These are phyloP conservation scores for Rhea americana DNA, from an alignment of 2,113 vertebrate genomes.

Conservation along the genomic window DNA sequence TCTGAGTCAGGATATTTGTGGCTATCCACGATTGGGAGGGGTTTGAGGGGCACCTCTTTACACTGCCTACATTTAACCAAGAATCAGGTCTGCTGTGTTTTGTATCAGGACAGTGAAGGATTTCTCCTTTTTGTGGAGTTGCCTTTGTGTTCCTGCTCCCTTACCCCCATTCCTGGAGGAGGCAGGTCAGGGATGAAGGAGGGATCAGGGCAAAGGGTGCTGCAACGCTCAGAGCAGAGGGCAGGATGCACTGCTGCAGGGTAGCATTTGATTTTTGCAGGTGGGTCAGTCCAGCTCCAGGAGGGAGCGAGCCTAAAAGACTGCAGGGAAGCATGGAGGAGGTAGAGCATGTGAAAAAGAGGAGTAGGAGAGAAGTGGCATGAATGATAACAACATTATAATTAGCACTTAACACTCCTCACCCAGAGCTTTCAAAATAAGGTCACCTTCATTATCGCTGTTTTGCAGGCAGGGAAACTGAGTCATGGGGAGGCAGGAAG, in stretches of 20 bases:
- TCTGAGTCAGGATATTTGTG: background rate
- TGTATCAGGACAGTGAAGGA: background rate
- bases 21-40: background rate
- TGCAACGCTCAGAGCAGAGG: too few relatives aligned
- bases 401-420: background rate
- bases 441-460: slow-evolving; percentile 42
- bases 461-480: background rate
- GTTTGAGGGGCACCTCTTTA: background rate
- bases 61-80: background rate
- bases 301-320: too few relatives aligned
- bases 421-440: background rate
- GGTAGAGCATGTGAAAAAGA: background rate
- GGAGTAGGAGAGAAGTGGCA: background rate
- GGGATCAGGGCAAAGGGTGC: too few relatives aligned
- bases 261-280: too few relatives aligned
- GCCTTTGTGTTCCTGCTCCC: too few relatives aligned
- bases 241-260: too few relatives aligned
- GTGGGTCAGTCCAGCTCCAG: too few relatives aligned
- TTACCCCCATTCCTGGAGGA: too few relatives aligned
- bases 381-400: background rate
- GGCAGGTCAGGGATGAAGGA: too few relatives aligned
- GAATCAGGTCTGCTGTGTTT: background rate
- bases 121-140: background rate
- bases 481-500: background rate
- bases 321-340: background rate